phyloP scores from a whole-genome alignment of 2,888 invertebrate species.

The Nomada fucata region DNA sequence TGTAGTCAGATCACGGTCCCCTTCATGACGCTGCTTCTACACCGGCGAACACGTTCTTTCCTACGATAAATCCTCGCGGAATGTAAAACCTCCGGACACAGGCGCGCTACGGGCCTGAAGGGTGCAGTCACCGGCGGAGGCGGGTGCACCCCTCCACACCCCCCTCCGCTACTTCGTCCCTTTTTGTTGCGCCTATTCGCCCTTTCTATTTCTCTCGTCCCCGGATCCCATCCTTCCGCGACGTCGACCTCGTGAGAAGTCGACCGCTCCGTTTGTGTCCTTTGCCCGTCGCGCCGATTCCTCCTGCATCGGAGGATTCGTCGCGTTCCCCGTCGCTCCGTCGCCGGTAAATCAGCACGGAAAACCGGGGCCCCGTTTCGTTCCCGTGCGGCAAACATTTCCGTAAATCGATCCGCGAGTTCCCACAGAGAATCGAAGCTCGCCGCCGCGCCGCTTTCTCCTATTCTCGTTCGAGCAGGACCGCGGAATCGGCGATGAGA shows the following conservation, averaged over 20 bases:
- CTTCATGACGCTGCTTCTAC: conserved; percentile 81
- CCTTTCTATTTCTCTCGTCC: conserved; percentile 31
- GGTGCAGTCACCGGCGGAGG: conserved; percentile 42
- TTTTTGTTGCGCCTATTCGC: conserved; percentile 29
- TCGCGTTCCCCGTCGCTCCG: neutral
- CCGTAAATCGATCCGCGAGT: no score
- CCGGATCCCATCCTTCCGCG: conserved; percentile 37
- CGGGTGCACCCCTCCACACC: conserved; percentile 10
- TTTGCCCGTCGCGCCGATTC: conserved; percentile 6
- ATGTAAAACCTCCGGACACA: conserved; percentile 77
- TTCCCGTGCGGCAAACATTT: no score
- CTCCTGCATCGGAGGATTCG: neutral
- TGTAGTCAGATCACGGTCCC: conserved; percentile 81
- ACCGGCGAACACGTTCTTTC: conserved; percentile 80
- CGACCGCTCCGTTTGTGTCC: conserved; percentile 19
- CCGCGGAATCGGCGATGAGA: conserved; percentile 2
- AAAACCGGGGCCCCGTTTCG: neutral
- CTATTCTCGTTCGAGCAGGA: conserved; percentile 9
- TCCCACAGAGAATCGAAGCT: no score
- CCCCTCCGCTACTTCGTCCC: conserved; percentile 22
- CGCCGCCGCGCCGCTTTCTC: conserved; percentile 47
- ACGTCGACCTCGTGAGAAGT: conserved; percentile 58
- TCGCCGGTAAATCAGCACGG: neutral
- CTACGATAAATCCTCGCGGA: conserved; percentile 81
- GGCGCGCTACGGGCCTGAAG: conserved; percentile 40